Evolutionary conservation across 2,113 vertebrate species (phyloP).

Genomic region (Ailuropoda melanoleuca): DNA sequence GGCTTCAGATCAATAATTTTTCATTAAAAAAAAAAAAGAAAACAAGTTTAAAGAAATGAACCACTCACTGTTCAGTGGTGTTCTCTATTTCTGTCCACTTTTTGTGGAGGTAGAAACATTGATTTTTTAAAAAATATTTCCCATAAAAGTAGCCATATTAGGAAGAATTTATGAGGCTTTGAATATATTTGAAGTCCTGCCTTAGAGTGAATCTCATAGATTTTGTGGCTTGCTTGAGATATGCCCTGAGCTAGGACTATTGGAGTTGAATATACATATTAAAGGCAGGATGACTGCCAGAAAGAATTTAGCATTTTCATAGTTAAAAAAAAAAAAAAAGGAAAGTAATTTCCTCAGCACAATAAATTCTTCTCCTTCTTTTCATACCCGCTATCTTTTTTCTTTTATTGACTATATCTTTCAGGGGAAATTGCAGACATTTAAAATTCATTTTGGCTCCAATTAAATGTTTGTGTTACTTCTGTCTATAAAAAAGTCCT

Average conservation of each 20-base stretch:
- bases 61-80: neutral
- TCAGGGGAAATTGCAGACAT: slow-evolving; percentile 61
- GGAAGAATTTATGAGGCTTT: neutral
- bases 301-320: slow-evolving; percentile 61
- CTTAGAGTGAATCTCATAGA: neutral
- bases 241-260: neutral
- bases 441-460: slow-evolving; percentile 71
- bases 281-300: slow-evolving; percentile 65
- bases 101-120: neutral
- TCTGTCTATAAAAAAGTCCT: slow-evolving; percentile 51
- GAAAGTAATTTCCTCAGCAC: slow-evolving; percentile 66
- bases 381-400: slow-evolving; percentile 56
- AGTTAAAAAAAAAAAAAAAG: neutral
- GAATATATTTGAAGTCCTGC: slow-evolving; percentile 2
- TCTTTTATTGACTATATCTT: slow-evolving; percentile 72
- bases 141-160: slow-evolving; percentile 9
- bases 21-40: neutral
- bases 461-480: slow-evolving; percentile 70
- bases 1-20: neutral
- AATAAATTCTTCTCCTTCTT: slow-evolving; percentile 62
- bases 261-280: slow-evolving; percentile 61
- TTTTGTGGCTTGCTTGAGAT: slow-evolving; percentile 12
- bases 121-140: neutral
- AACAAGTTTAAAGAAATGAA: neutral
- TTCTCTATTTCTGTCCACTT: neutral